Percentiles rank a stretch among this genome's conserved stretches.
phyloP scores from a whole-genome alignment of 2,113 vertebrate genomes.

The Stigmatopora argus region DNA sequence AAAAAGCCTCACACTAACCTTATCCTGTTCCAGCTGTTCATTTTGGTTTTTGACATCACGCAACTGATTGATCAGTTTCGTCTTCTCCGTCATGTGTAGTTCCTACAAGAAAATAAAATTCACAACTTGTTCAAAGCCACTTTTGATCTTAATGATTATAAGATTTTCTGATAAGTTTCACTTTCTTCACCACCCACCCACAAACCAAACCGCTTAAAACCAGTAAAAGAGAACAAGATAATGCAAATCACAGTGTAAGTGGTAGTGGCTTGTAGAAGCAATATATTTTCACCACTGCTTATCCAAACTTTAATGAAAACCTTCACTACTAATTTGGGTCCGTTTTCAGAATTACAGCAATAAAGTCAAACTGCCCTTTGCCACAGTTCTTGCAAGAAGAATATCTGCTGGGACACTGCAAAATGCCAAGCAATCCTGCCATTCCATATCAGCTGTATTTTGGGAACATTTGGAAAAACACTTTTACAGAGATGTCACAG shows the following conservation, averaged over 20 bases:
- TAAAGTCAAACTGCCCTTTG: conserved; percentile 9
- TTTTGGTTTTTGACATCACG: conserved; percentile 93
- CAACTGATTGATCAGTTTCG: conserved; percentile 90
- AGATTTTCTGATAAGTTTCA: conserved; percentile 17
- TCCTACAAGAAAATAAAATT: conserved; percentile 68
- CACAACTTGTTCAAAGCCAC: not conserved
- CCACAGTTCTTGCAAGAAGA: conserved; percentile 8
- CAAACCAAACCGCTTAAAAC: conserved; percentile 34
- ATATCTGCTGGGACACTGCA: conserved; percentile 2
- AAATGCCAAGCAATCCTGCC: conserved; percentile 24
- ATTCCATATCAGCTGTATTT: conserved; percentile 39
- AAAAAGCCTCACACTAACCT: conserved; percentile 68
- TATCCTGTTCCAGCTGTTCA: conserved; percentile 97
- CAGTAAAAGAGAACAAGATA: conserved; percentile 43
- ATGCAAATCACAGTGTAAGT: conserved; percentile 50
- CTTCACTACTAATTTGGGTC: not conserved
- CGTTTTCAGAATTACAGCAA: not conserved
- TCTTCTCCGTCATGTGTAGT: conserved; percentile 90
- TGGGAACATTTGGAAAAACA: conserved; percentile 48
- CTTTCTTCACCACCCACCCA: conserved; percentile 45
- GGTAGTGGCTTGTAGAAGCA: conserved; percentile 29
- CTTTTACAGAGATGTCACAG: conserved; percentile 40
- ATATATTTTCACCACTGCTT: conserved; percentile 20
- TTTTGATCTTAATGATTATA: not conserved
- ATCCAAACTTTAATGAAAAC: conserved; percentile 1